Evolutionary conservation across 2,113 vertebrate genomes (phyloP).

Genomic region (Mesembrinibis cayennensis): DNA sequence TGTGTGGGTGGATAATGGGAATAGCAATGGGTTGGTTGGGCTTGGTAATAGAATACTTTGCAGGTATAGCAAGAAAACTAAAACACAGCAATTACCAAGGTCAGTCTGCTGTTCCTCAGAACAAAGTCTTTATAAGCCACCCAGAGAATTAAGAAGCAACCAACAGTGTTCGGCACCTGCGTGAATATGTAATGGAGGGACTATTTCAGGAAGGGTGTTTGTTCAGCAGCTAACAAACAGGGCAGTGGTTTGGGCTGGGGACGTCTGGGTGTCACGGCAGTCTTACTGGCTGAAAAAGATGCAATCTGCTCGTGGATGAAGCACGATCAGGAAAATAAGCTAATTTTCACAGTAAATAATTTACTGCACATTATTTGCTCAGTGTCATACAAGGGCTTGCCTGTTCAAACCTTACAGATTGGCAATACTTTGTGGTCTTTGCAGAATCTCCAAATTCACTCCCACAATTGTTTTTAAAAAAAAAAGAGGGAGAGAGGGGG

Average conservation of each 20-base stretch:
- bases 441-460: not conserved
- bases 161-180: not conserved
- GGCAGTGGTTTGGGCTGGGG: not conserved
- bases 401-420: not conserved
- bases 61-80: not conserved
- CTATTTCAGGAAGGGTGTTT: not conserved
- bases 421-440: not conserved
- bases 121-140: not conserved
- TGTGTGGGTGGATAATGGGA: not conserved
- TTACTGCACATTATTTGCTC: not conserved
- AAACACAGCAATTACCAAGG: not conserved
- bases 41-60: not conserved
- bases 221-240: not conserved
- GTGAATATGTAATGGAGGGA: not conserved
- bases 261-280: not conserved
- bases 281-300: not conserved
- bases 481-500: accelerated
- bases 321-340: not conserved
- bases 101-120: not conserved
- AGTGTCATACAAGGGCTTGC: not conserved
- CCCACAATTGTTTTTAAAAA: not conserved
- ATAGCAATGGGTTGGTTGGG: not conserved
- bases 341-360: not conserved
- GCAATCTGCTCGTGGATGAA: not conserved
- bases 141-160: not conserved